Base-by-base conservation (phyloP, 1,140 invertebrate species). In the Chironomus striatipennis region DNA sequence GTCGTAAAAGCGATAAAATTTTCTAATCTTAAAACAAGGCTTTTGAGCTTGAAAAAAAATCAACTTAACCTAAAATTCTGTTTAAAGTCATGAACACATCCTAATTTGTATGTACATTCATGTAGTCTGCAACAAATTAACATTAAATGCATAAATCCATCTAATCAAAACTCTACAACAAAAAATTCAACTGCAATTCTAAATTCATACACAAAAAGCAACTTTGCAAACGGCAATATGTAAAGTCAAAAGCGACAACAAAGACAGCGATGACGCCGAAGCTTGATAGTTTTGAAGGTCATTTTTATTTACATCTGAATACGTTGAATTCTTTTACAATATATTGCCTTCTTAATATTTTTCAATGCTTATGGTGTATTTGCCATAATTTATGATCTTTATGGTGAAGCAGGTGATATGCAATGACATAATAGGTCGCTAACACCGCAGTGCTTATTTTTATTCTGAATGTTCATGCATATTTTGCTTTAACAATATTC, bases 221-320 rank as follows among this genome's bases (percentile, higher is more conserved):
- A 47, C 8, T 47, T 47, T 47, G 43, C 43, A 8, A n/a, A n/a
- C n/a, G n/a, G n/a, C n/a, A 34, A 34, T 2, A 34, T 5, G 24
- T 34, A 34, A 34, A 34, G 24, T 34, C 24, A 34, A 57, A 57
- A 57, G 47, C 47, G 47, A 57, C 47, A 57, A 57, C 47, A n/a
- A 57, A 10, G n/a, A 47, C 12, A 57, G n/a, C 47, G 47, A 57
- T 5, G n/a, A 47, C 12, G n/a, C 12, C 47, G 47, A 57, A 5
- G 47, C 47, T 57, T 10, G n/a, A 57, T 57, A 57, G 47, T 57
- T 20, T 57, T 70, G 65, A 70, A 70, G 65, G 65, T 70, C 65
- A 70, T 70, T 70, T 70, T 70, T 70, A 70, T 70, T 70, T 70
- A 70, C 65, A 70, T 70, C 12, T 57, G 12, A 57, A 57, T 57